Evolutionary conservation across 2,888 invertebrate species (phyloP), one percentile per base, ranked within the genome.

Genomic region (Hedya salicella): DNA sequence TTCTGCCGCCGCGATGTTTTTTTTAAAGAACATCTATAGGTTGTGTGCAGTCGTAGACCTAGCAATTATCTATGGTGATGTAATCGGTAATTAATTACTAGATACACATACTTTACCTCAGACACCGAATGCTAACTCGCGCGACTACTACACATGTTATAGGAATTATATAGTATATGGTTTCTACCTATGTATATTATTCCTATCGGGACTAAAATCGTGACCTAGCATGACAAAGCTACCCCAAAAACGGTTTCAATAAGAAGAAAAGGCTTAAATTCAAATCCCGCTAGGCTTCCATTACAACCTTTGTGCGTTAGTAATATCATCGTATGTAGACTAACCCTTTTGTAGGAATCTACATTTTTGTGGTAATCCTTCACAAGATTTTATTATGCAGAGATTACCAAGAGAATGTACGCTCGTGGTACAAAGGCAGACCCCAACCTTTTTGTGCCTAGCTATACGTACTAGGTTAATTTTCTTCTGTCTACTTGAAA

Each of bases 391-490:
- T 59, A 59, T 14, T 49, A 40, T 39, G 39, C 49, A 60, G 21
- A 59, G 21, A 49, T 40, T 60, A 50, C 39, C 5, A 2, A 40
- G 16, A 19, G 46, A 46, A 40, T 61, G 30, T 50, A 50, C 13
- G 36, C 9, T 48, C 40, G 30, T 30, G 9, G 44, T 52, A 44
- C 44, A 62, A 62, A 62, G 59, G 52, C 42, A 14, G 39, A 3
- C 56, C 49, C 16, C 25, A 13, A 62, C 52, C 61, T 52, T 52
- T 61, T 61, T 40, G 30, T 62, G 32, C 39, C 46, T 32, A 19
- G 30, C 30, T 59, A 54, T 36, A 39, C 4, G 42, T 14, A 52
- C 42, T 19, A 17, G n/a, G 30, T 42, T 61, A 61, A 61, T 61
- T 52, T 61, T 52, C 19, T 64, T 30, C 32, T 36, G 21, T 30